Base-by-base conservation (phyloP, 92 coral and sea anemone genomes). In the Anthopleura xanthogrammica region DNA sequence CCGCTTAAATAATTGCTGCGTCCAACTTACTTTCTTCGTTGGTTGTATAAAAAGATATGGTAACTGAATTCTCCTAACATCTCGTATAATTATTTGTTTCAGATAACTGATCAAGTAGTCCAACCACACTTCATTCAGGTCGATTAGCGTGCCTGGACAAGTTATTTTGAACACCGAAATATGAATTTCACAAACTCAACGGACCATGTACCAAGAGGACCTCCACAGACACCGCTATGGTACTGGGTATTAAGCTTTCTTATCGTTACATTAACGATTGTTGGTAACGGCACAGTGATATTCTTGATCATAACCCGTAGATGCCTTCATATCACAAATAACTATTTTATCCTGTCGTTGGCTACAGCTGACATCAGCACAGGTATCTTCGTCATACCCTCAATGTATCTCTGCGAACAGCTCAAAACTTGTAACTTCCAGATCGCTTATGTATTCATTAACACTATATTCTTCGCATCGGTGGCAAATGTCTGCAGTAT, bases 391-490 rank as follows among this genome's bases (percentile, higher is more conserved):
- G 80, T 84, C 7, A 84, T 84, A 42, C 87, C 87, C 14, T 55
- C 46, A 5, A 20, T 75, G 62, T 84, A 55, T 76, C 60, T 77
- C 39, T 84, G 82, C 55, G 75, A 83, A 36, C 55, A 41, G 40
- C 72, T 83, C 14, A n/a, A 41, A 7, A 57, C 72, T 22, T 83
- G 80, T 57, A 48, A 83, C 65, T 6, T 56, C 5, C 29, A 39
- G 4, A 52, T 43, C 16, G 80, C 80, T 14, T 39, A 52, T 24
- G 9, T 76, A 12, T 56, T 83, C 50, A 20, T 74, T 19, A 58
- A 83, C 60, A 75, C 80, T 7, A 29, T 83, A 52, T 83, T 83
- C 22, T 83, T 83, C 19, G 86, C 86, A 62, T 83, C 86, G 13
- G 86, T 83, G 17, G 79, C 80, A 8, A 84, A 77, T 65, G 62